Percentiles rank a stretch among this genome's conserved stretches.
phyloP scores from a whole-genome alignment of 2,888 invertebrate genomes.

The Phyllotreta striolata region DNA sequence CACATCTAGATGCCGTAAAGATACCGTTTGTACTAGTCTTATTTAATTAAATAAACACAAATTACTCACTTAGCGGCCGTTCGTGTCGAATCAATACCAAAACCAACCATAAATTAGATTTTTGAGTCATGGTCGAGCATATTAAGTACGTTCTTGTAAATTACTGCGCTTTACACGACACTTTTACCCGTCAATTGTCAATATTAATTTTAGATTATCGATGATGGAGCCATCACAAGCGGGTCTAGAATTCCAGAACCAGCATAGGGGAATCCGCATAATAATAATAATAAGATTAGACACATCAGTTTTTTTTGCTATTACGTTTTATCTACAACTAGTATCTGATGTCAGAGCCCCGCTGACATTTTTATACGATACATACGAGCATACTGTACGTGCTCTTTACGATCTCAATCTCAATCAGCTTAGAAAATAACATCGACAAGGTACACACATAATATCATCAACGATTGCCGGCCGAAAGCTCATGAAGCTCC shows the following conservation, averaged over 20 bases:
- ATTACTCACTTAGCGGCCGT: slow-evolving; percentile 28
- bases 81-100: slow-evolving; percentile 24
- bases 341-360: slow-evolving; percentile 17
- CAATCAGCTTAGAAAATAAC: slow-evolving; percentile 26
- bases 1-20: slow-evolving; percentile 27
- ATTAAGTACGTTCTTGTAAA: slow-evolving; percentile 6
- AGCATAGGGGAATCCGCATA: too few relatives aligned
- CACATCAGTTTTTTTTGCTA: too few relatives aligned
- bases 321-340: too few relatives aligned
- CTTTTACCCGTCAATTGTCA: neutral
- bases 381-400: neutral
- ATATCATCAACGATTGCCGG: slow-evolving; percentile 26
- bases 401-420: slow-evolving; percentile 17
- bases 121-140: slow-evolving; percentile 24
- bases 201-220: neutral
- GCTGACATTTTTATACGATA: slow-evolving; percentile 24
- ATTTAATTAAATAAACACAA: slow-evolving; percentile 32
- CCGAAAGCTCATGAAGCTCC: slow-evolving; percentile 21
- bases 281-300: too few relatives aligned
- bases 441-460: slow-evolving; percentile 22
- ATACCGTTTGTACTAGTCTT: slow-evolving; percentile 31
- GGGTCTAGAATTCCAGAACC: too few relatives aligned
- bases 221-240: too few relatives aligned
- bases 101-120: slow-evolving; percentile 27
- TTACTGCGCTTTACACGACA: neutral